Base-by-base conservation (phyloP, 2,113 vertebrate genomes). In the Ceyx melanurus region DNA sequence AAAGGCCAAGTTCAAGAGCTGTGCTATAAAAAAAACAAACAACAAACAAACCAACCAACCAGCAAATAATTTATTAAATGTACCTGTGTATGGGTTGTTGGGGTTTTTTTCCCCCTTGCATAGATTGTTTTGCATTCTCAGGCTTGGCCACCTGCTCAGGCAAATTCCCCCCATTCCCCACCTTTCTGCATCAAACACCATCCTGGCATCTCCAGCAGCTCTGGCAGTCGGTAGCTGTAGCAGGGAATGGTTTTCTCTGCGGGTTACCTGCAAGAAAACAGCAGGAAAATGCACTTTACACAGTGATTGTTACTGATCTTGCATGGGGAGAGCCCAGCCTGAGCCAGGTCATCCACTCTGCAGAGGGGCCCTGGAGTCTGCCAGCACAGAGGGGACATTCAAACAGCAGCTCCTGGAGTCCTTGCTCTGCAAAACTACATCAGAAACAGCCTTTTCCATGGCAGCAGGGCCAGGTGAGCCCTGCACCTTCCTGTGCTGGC, bases 291-390 rank as follows among this genome's bases (percentile, higher is more conserved):
- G 8, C 29, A 15, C 40, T 57, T 72, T 6, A 35, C 23, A 13
- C 25, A 6, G 37, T 0, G 12, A 11, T 51, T 45, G 68, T 31
- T n/a, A 10, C 54, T 0, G 10, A 37, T 48, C 29, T 0, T 2
- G 67, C 0, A 0, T 8, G 6, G 56, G 42, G 23, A 60, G 21
- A 46, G 68, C 56, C 78, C 70, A n/a, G 54, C 33, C 48, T 0
- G 1, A 71, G 58, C 35, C 40, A 66, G 46, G 70, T 71, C 78
- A 45, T 5, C 29, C 37, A 10, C 71, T 58, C 75, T 17, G 26
- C 43, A 20, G 45, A 61, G 15, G 15, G 42, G 10, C 77, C 67
- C 91, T 50, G 73, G 43, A 2, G 58, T 20, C 31, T 0, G 1
- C 2, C 15, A 66, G 40, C 68, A 68, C 88, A 91, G 90, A 81